Percentiles rank a stretch among this genome's conserved stretches.
Evolutionary conservation across 2,797 vertebrate species (phyloP).

Genomic region (Lacerta viridis): DNA sequence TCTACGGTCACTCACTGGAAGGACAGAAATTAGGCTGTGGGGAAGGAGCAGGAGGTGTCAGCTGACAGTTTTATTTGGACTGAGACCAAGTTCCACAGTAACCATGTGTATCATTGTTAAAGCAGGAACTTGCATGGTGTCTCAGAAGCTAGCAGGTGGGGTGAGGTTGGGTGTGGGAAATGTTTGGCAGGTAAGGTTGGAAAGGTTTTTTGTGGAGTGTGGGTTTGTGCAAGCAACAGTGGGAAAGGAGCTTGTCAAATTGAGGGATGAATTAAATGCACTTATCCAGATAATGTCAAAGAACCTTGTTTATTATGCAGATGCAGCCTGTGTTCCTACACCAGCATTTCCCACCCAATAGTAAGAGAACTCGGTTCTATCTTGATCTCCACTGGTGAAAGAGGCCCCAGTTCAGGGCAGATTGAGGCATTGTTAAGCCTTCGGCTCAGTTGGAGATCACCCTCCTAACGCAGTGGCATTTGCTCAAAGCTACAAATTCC

Average conservation of each 20-base stretch:
- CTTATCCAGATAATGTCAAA: not conserved
- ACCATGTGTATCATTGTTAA: not conserved
- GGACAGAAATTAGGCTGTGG: not conserved
- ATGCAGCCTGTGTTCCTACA: not conserved
- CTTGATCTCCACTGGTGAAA: not conserved
- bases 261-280: not conserved
- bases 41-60: not conserved
- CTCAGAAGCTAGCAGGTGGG: not conserved
- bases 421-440: too few species aligned
- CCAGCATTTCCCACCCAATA: not conserved
- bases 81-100: not conserved
- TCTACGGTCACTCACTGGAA: not conserved
- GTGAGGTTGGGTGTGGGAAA: not conserved
- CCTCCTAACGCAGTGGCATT: not conserved
- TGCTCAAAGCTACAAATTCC: not conserved
- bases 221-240: not conserved
- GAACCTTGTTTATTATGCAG: not conserved
- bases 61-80: not conserved
- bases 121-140: not conserved
- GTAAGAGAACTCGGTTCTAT: not conserved
- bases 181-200: not conserved
- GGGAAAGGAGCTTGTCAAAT: not conserved
- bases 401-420: not conserved
- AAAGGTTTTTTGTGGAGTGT: not conserved
- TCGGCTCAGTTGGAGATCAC: not conserved